phyloP scores from a whole-genome alignment of 2,113 vertebrate genomes.

The Xiphias gladius region DNA sequence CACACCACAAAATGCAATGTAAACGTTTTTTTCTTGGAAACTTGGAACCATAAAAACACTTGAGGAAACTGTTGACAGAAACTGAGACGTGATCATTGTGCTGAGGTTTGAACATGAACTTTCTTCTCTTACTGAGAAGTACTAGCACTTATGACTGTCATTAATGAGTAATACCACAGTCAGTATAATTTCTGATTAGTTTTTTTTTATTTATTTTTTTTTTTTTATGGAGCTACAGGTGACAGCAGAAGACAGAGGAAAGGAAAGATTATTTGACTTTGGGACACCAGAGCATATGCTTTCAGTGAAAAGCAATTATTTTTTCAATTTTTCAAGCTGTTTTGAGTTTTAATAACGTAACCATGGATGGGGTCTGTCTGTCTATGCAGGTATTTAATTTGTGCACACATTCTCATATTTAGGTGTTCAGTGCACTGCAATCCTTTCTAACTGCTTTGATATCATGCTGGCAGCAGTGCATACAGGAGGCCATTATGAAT shows the following conservation, averaged over 20 bases:
- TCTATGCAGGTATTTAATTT: not conserved
- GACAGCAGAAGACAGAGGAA: not conserved
- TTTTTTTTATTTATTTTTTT: no score
- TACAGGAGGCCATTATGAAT: constrained; percentile 73
- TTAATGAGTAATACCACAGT: not conserved
- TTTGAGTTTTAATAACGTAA: not conserved
- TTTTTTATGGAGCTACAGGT: no score
- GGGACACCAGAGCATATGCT: no score
- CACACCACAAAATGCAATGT: not conserved
- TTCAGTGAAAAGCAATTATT: no score
- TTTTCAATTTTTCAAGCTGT: not conserved
- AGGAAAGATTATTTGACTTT: not conserved
- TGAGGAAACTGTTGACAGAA: not conserved
- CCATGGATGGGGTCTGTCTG: not conserved
- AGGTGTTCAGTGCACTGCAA: not conserved
- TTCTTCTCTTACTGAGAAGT: not conserved
- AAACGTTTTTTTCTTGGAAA: no score
- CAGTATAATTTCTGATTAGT: not conserved
- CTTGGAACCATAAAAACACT: no score
- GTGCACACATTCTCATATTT: not conserved
- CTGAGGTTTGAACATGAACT: not conserved
- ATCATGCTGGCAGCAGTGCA: constrained; percentile 34
- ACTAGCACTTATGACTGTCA: not conserved
- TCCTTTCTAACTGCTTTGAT: constrained; percentile 28
- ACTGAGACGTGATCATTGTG: not conserved